These are phyloP conservation scores for Frankliniella intonsa DNA, from an alignment of 2,888 invertebrate species.

Conservation along the genomic window DNA sequence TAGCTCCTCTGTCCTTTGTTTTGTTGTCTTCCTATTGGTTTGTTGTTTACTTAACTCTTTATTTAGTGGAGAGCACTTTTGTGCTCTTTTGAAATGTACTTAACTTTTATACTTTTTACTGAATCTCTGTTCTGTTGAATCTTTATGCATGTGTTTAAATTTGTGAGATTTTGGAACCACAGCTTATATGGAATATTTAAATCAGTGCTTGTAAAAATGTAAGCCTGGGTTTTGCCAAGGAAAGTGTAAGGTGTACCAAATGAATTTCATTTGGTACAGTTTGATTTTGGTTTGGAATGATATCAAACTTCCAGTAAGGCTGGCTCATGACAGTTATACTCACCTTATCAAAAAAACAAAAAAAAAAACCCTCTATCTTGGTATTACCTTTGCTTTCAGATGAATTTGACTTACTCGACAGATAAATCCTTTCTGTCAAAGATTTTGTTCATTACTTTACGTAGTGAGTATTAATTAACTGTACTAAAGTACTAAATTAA, in stretches of 20 bases:
- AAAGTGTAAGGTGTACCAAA: no score
- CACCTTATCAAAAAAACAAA: background rate
- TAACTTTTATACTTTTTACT: constrained; percentile 27
- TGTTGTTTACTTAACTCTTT: constrained; percentile 21
- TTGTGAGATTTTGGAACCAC: constrained; percentile 6
- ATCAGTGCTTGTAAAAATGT: background rate
- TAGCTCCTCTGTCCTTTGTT: constrained; percentile 26
- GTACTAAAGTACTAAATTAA: constrained; percentile 15
- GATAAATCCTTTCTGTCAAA: background rate
- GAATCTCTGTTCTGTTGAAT: constrained; percentile 25
- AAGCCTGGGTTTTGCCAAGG: no score
- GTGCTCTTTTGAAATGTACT: constrained; percentile 13
- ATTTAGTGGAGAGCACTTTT: constrained; percentile 11
- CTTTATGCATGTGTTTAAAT: constrained; percentile 18
- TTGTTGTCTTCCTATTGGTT: constrained; percentile 25
- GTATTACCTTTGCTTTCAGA: background rate
- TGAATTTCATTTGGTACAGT: background rate
- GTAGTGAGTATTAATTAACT: background rate
- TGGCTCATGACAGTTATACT: background rate
- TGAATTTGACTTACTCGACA: background rate
- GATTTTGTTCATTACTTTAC: background rate
- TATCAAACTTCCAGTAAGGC: background rate
- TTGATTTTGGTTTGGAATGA: background rate
- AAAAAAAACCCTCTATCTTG: background rate
- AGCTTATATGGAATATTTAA: background rate